A percentile compares a stretch with the other conserved stretches of the same genome.
These are phyloP conservation scores for Alviniconcha marisindica DNA, from an alignment of 1,140 invertebrate genomes.

Conservation along the genomic window DNA sequence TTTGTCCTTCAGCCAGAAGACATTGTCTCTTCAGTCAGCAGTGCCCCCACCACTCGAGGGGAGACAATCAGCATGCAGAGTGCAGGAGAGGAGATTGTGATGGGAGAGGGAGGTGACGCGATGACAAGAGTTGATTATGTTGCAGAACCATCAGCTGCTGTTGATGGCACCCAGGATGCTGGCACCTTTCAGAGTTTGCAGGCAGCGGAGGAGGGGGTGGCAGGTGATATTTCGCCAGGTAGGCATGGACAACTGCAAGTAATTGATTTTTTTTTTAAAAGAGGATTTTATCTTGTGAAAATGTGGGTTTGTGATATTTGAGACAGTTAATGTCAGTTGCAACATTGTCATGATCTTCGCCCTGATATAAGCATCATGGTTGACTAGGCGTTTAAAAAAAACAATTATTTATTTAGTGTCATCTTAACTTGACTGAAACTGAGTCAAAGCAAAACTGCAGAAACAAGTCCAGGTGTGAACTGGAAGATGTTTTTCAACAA, in stretches of 20 bases:
- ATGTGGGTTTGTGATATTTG: not conserved
- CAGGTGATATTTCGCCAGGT: slow-evolving; percentile 4
- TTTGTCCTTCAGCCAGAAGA: slow-evolving; percentile 23
- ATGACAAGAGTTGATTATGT: not conserved
- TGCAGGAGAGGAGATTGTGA: not conserved
- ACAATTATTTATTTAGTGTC: no score
- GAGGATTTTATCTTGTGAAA: not conserved
- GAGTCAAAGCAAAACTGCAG: no score
- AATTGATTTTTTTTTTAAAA: not conserved
- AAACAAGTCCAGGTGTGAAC: no score
- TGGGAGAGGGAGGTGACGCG: not conserved
- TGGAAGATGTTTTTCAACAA: no score
- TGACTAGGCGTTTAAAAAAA: no score
- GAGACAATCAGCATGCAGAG: slow-evolving; percentile 12
- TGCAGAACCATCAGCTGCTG: not conserved
- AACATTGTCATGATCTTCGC: no score
- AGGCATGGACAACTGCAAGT: not conserved
- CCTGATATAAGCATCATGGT: no score
- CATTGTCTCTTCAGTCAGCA: not conserved
- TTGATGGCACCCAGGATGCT: not conserved
- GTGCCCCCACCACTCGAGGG: not conserved
- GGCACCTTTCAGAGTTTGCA: not conserved
- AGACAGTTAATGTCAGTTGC: no score
- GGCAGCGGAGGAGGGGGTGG: not conserved
- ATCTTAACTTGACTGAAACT: not conserved